phyloP scores from a whole-genome alignment of 2,888 invertebrate species.

The Clivina fossor region DNA sequence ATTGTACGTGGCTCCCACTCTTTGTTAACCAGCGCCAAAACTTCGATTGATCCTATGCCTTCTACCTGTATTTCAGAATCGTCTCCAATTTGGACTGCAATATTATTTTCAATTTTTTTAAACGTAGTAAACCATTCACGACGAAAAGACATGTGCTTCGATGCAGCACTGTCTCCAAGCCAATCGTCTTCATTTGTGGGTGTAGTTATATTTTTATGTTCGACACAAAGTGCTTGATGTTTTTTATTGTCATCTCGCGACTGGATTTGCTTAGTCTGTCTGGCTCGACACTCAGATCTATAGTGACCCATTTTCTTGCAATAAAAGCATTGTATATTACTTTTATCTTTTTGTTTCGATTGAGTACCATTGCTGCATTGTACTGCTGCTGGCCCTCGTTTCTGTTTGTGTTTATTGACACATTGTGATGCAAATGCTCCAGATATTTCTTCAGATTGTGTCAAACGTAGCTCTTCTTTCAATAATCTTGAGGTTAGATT shows the following conservation, averaged over 20 bases:
- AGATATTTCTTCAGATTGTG: constrained; percentile 4
- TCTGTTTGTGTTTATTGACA: constrained; percentile 1
- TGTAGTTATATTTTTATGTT: constrained; percentile 5
- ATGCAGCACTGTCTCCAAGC: constrained; percentile 9
- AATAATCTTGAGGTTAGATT: too few species aligned
- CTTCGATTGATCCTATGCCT: constrained; percentile 40
- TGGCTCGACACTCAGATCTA: constrained; percentile 5
- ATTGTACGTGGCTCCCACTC: constrained; percentile 40
- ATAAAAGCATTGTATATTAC: constrained; percentile 4
- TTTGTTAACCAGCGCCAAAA: constrained; percentile 39
- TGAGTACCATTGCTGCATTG: not conserved
- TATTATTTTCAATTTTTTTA: not conserved
- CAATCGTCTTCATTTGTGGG: constrained; percentile 4
- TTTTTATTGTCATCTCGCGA: not conserved
- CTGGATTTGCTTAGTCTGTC: constrained; percentile 6
- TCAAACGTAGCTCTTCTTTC: constrained; percentile 14
- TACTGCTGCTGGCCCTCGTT: not conserved
- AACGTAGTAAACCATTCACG: not conserved
- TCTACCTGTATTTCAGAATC: constrained; percentile 38
- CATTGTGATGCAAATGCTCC: not conserved
- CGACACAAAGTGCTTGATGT: constrained; percentile 7
- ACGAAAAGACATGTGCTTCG: constrained; percentile 4
- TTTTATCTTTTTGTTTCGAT: not conserved
- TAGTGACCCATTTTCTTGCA: constrained; percentile 9
- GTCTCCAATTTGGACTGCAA: constrained; percentile 38